These are phyloP conservation scores for Gyps fulvus DNA, from an alignment of 2,113 vertebrate genomes.

Conservation along the genomic window DNA sequence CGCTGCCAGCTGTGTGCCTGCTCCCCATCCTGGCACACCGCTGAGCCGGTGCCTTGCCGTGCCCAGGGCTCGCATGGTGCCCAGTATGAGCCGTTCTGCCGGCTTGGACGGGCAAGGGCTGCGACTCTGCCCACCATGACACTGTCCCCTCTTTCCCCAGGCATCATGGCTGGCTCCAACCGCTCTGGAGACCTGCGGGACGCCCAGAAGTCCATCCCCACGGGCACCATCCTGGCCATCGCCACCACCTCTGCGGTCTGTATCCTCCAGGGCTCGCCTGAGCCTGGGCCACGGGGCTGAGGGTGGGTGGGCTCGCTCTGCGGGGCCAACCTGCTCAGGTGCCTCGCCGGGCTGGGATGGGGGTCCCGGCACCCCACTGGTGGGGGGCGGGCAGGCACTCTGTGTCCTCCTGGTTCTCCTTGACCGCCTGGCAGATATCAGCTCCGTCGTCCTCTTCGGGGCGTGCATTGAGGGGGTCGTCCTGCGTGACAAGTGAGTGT, in stretches of 20 bases:
- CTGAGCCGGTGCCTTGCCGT: not conserved
- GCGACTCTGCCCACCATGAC: not conserved
- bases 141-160: constrained; percentile 54
- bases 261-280: constrained; percentile 79
- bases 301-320: accelerated
- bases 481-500: not conserved
- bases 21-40: accelerated
- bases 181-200: constrained; percentile 96
- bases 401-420: constrained; percentile 43
- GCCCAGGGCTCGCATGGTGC: accelerated
- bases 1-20: accelerated
- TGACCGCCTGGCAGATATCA: constrained; percentile 82
- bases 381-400: not conserved
- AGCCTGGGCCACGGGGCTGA: not conserved
- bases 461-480: constrained; percentile 94
- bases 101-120: accelerated
- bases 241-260: constrained; percentile 95
- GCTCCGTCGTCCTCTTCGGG: constrained; percentile 90
- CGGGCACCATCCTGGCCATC: constrained; percentile 95
- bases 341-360: accelerated
- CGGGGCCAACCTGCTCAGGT: accelerated
- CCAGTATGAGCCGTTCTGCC: not conserved
- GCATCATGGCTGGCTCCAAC: constrained; percentile 99
- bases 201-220: constrained; percentile 96
- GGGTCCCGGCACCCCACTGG: accelerated